Evolutionary conservation across 1,140 invertebrate species (phyloP), one percentile per base, ranked within the genome.

Genomic region (Gonatopus flavifemur): DNA sequence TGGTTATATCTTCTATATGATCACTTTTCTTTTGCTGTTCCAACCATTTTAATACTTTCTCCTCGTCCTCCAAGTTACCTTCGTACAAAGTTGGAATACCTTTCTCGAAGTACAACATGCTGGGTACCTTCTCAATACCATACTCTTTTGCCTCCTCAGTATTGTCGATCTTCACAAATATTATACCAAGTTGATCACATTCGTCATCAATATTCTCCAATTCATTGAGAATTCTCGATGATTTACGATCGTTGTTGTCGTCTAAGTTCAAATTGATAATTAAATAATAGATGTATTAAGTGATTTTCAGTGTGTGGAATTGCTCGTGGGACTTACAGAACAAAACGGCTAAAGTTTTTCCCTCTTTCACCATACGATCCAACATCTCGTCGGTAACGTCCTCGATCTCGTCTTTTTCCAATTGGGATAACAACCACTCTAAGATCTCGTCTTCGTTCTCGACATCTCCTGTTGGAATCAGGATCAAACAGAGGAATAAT

Each of bases 191-290:
- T 52, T 87, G 80, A 76, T 96, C 93, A 76, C 91, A 94, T 78
- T 96, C 93, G 75, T 96, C 93, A 67, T 96, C 93, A 69, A 96
- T 96, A 69, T 94, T 95, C 80, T 96, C 94, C 54, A 96, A 74
- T 80, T 96, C 93, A 64, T 87, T 88, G 32, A 96, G 78, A 33
- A 93, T 89, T 70, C 86, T 85, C 68, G 90, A 86, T 22, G 90
- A 94, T 77, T 91, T 92, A 46, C 88, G 84, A 68, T 94, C 91
- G 66, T 94, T 93, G 68, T 93, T 91, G 69, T 94, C 90, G 82
- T 95, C 92, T 95, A 64, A 30, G 62, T 51, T 65, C 44, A 38
- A 40, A 55, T 47, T 18, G 13, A 30, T 41, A 44, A 22, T 8
- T 25, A 18, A 39, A 2, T n/a, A 48, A 36, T 31, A 25, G 30